Evolutionary conservation across 2,113 vertebrate species (phyloP), one percentile per base, ranked within the genome.

Genomic region (Sigmodon hispidus): DNA sequence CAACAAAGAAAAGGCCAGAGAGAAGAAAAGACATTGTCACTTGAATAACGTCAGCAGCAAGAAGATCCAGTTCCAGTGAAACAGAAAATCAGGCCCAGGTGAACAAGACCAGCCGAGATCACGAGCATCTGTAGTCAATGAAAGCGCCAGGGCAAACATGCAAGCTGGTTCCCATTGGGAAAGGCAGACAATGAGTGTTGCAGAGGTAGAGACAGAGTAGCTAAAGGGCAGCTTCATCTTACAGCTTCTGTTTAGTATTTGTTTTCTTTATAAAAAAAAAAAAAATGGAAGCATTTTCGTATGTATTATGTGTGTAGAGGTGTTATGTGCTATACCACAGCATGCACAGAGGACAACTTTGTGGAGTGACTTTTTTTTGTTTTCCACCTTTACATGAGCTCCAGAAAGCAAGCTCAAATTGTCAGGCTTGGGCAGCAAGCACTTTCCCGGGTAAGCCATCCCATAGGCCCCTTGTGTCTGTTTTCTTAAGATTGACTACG

Each of bases 1-100:
- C 13, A 57, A 92, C 7, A 70, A 92, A 29, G 34, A 87, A 67
- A 92, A 93, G 16, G 87, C 85, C 69, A 91, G 29, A 36, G 48
- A 67, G 69, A 89, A 79, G n/a, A 50, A 83, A 95, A 83, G 65
- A 80, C 73, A 7, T 26, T 43, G 93, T 90, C 87, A 85, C 89
- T 31, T 43, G 63, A 50, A 36, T 50, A 65, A 94, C 1, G 0
- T 96, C 69, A 90, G 90, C 95, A 90, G 59, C 48, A 13, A 63
- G 89, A 40, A 80, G 84, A 91, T 90, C 15, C 1, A 43, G 65
- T 89, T 92, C 75, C 85, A 57, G 63, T 55, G 91, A 84, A 87
- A 36, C 26, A 55, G 93, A 80, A 80, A 91, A 76, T 80, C 19
- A 57, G 61, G 88, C 52, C 87, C 50, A 48, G 34, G 36, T 87